A percentile compares a stretch with the other conserved stretches of the same genome.
phyloP scores from a whole-genome alignment of 1,140 invertebrate species.

The Drosophila nigromelanica region DNA sequence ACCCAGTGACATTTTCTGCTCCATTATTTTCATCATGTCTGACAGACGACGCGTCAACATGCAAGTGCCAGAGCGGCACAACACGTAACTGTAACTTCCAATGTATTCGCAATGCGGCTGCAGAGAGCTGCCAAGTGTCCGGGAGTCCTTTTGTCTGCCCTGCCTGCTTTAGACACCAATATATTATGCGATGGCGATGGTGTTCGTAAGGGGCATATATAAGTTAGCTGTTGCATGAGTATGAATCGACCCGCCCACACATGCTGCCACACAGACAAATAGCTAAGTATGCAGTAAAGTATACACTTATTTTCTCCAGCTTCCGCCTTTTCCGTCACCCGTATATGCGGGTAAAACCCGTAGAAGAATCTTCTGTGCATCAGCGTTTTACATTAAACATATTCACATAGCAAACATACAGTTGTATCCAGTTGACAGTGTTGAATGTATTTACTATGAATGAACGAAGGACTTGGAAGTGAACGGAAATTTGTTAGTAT shows the following conservation, averaged over 20 bases:
- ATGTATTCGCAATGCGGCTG: slow-evolving; percentile 45
- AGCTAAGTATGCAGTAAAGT: slow-evolving; percentile 36
- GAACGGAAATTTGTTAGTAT: slow-evolving; percentile 26
- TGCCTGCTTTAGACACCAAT: slow-evolving; percentile 67
- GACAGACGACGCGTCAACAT: slow-evolving; percentile 81
- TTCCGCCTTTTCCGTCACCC: slow-evolving; percentile 14
- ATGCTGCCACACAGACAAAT: slow-evolving; percentile 18
- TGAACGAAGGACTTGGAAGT: neutral
- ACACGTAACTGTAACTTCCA: slow-evolving; percentile 52
- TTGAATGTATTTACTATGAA: slow-evolving; percentile 1
- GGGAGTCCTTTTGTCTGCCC: slow-evolving; percentile 24
- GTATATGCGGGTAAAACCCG: neutral
- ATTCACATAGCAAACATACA: slow-evolving; percentile 9
- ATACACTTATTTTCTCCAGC: slow-evolving; percentile 44
- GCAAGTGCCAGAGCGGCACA: slow-evolving; percentile 62
- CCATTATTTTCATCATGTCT: slow-evolving; percentile 82
- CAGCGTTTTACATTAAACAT: slow-evolving; percentile 60
- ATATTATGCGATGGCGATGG: slow-evolving; percentile 65
- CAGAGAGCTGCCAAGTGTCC: slow-evolving; percentile 49
- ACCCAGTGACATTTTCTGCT: slow-evolving; percentile 79
- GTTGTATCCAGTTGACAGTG: slow-evolving; percentile 19
- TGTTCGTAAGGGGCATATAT: slow-evolving; percentile 14
- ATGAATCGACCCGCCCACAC: slow-evolving; percentile 25
- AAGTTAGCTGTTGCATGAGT: slow-evolving; percentile 58
- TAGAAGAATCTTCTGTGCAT: slow-evolving; percentile 27